Conservation (phyloP, 2,113 vertebrate species). For the Pogona vitticeps region DNA sequence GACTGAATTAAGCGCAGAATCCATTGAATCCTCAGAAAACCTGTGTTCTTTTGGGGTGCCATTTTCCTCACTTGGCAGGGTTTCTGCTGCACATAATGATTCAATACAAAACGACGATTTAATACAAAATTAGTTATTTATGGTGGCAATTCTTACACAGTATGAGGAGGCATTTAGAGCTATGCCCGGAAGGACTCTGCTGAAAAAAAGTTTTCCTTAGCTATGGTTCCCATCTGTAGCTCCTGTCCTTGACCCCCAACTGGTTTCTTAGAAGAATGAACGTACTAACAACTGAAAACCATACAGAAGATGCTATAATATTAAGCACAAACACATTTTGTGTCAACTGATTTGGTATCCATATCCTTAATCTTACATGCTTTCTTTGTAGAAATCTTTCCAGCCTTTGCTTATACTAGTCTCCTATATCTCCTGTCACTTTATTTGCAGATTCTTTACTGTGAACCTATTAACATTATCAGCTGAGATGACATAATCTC, state of each 20-base stretch:
- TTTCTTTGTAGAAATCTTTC: too few species aligned
- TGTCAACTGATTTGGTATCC: too few species aligned
- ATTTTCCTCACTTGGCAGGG: constrained; percentile 81
- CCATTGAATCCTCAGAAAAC: constrained; percentile 80
- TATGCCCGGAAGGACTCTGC: neutral
- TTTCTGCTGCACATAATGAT: constrained; percentile 79
- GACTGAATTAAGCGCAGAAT: constrained; percentile 84
- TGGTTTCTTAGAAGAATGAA: neutral
- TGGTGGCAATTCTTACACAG: neutral
- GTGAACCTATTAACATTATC: too few species aligned
- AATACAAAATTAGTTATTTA: neutral
- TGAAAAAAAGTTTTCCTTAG: neutral
- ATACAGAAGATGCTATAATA: neutral
- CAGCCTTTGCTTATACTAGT: too few species aligned
- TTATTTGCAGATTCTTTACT: too few species aligned
- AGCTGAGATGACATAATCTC: too few species aligned
- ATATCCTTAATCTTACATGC: neutral
- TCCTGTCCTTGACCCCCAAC: neutral
- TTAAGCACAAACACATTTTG: neutral
- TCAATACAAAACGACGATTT: constrained; percentile 49
- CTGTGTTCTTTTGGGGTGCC: constrained; percentile 83
- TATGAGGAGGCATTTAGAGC: neutral
- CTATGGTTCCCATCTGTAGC: neutral
- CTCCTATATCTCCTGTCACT: too few species aligned
- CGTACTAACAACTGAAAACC: neutral